phyloP scores from a whole-genome alignment of 2,113 vertebrate species.

The Onychostruthus taczanowskii region DNA sequence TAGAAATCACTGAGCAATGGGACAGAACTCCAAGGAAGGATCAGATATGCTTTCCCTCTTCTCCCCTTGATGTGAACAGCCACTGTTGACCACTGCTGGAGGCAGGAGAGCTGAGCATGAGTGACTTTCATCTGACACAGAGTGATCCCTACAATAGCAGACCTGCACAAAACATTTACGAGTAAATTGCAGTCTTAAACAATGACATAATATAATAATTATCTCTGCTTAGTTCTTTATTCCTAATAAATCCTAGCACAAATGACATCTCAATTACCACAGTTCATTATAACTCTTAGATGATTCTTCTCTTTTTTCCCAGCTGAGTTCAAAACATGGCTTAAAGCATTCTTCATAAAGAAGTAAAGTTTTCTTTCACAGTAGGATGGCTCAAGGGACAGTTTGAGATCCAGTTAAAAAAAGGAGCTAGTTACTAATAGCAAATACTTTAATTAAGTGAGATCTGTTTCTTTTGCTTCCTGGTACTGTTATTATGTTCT shows the following conservation, averaged over 20 bases:
- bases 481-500: not conserved
- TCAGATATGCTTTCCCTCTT: not conserved
- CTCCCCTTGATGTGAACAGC: not conserved
- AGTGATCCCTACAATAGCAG: not conserved
- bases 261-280: slow-evolving; percentile 43
- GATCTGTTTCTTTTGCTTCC: not conserved
- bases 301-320: slow-evolving; percentile 16
- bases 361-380: not conserved
- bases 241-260: slow-evolving; percentile 33
- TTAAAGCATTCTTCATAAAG: slow-evolving; percentile 8
- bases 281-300: slow-evolving; percentile 28
- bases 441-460: not conserved
- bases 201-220: not conserved
- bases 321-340: slow-evolving; percentile 4
- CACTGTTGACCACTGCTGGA: not conserved
- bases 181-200: not conserved
- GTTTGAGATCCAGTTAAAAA: not conserved
- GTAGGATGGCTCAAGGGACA: not conserved
- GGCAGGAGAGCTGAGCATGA: not conserved
- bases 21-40: not conserved
- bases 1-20: not conserved
- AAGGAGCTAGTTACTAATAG: not conserved
- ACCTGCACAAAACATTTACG: not conserved
- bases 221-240: slow-evolving; percentile 25
- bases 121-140: not conserved